Percentiles rank a stretch among this genome's conserved stretches.
Conservation (phyloP, 2,113 vertebrate genomes). For the Burhinus oedicnemus region DNA sequence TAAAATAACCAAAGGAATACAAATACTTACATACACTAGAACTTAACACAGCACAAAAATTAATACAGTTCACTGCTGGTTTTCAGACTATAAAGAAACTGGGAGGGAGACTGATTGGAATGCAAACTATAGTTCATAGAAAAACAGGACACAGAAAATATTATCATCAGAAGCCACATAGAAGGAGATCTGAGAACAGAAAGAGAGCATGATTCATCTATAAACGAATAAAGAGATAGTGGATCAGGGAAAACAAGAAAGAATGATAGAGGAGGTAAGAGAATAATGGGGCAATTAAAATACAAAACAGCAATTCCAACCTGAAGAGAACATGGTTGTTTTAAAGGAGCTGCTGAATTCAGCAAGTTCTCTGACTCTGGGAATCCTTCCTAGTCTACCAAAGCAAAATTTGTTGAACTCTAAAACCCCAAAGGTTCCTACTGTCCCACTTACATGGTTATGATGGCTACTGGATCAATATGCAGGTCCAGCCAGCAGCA, state of each 20-base stretch:
- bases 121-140: not conserved
- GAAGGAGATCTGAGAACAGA: not conserved
- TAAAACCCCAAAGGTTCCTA: not conserved
- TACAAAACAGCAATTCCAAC: not conserved
- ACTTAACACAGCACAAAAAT: not conserved
- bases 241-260: not conserved
- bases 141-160: not conserved
- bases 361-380: not conserved
- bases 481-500: not conserved
- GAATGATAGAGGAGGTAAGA: not conserved
- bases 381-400: not conserved
- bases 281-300: not conserved
- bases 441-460: not conserved
- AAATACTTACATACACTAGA: not conserved
- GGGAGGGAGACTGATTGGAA: not conserved
- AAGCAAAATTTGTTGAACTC: not conserved
- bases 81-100: not conserved
- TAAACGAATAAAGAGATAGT: not conserved
- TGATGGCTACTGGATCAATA: not conserved
- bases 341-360: not conserved
- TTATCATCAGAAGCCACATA: not conserved
- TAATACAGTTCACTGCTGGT: not conserved
- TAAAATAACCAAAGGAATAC: not conserved
- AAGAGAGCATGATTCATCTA: not conserved
- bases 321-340: not conserved